Base-by-base conservation (phyloP, 2,797 vertebrate genomes). In the Hypotaenidia okinawae region DNA sequence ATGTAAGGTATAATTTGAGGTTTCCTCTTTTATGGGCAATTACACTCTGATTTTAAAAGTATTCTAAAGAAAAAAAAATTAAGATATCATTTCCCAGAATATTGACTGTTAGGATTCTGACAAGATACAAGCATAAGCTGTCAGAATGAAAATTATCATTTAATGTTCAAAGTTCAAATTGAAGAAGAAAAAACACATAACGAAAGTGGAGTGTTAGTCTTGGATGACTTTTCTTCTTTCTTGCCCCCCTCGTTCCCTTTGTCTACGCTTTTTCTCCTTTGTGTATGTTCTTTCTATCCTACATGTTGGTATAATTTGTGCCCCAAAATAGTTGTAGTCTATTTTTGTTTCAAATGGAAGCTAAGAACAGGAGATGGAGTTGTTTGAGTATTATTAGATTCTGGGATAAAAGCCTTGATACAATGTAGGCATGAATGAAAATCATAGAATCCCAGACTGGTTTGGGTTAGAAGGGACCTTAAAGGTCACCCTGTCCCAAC, bases 261-360 rank as follows among this genome's bases (percentile, higher is more conserved):
- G 39, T 89, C 43, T 74, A 11, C 12, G 9, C 9, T 84, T 39
- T 84, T 87, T 67, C 45, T 88, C 66, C 73, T 78, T 74, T 81
- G 22, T 68, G 3, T 89, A 3, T 82, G 37, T 74, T 89, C 52
- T 73, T 89, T 89, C 35, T 90, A 43, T 69, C 83, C 24, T 86
- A 68, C 30, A 19, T 39, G 72, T 87, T 87, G 83, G 30, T 22
- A 22, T 12, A 72, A 33, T 87, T 83, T 78, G 49, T 87, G 51
- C 19, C 75, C 24, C 30, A 3, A 72, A 87, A 41, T 43, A 89
- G 39, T 68, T 74, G 45, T 23, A 77, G 18, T 47, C 43, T 68
- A 18, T 70, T 94, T 89, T 84, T 89, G 13, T 87, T 95, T 78
- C 68, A 89, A 66, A 47, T 58, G 57, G 58, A 62, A 85, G 11